Base-by-base conservation (phyloP, 2,113 vertebrate genomes). In the Stictonetta naevosa region DNA sequence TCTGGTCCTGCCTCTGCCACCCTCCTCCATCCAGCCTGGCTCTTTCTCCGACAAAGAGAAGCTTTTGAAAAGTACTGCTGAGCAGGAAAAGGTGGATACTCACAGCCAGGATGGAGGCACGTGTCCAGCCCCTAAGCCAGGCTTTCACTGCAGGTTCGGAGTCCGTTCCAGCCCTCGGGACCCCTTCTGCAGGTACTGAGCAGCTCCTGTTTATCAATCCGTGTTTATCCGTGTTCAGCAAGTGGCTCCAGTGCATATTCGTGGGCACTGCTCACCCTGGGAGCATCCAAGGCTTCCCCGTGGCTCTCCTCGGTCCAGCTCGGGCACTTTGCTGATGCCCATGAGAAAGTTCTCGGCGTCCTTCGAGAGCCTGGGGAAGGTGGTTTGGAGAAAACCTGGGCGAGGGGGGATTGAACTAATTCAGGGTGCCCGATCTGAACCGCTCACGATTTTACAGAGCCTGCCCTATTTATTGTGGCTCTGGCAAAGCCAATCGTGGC, bases 191-290 rank as follows among this genome's bases (percentile, higher is more conserved):
- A 58, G 58, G 22, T 28, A 23, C 26, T 13, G 17, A 44, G 66
- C 31, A 72, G 31, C 26, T 42, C 42, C 7, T 33, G 34, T 1
- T 2, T 10, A 33, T 16, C 77, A 56, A 50, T 33, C 72, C 0
- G 0, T 13, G 28, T 52, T 72, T 58, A 71, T 28, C 34, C 9
- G 11, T 19, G 31, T 26, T 33, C 8, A 14, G 38, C 1, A 0
- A 14, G 21, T 1, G 0, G 42, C 21, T 66, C 50, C 66, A n/a
- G 34, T 42, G 50, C 2, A 0, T 21, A 20, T 28, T 29, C 14
- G 62, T 44, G 31, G 42, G 14, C 26, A 38, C 18, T 34, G 8
- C 53, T 80, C 68, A 31, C 60, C 20, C 29, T n/a, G 20, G 33
- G 44, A 73, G 25, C 19, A 36, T 23, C 36, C 22, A 31, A 52